These are phyloP conservation scores for Hyaena hyaena DNA, from an alignment of 2,113 vertebrate genomes.

Conservation along the genomic window DNA sequence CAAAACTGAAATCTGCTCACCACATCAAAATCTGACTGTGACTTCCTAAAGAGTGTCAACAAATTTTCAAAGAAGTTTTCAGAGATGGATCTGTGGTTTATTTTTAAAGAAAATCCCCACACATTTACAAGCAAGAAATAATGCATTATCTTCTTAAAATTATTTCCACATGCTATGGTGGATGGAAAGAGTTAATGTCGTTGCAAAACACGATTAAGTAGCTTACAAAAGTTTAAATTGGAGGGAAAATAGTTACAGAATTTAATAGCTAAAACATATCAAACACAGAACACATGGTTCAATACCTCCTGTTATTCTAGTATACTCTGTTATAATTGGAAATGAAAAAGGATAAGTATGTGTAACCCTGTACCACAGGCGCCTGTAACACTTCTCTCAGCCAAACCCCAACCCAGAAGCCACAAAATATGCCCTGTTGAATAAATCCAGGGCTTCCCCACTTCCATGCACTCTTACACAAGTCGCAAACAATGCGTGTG, in stretches of 20 bases:
- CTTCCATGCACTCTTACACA: conserved; percentile 35
- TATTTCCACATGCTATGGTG: not conserved
- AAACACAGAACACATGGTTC: not conserved
- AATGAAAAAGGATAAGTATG: conserved; percentile 21
- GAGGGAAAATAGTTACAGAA: not conserved
- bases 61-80: not conserved
- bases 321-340: conserved; percentile 51
- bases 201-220: not conserved
- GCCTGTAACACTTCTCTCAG: conserved; percentile 50
- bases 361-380: conserved; percentile 4
- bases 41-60: not conserved
- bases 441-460: conserved; percentile 46
- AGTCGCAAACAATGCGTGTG: conserved; percentile 55
- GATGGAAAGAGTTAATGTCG: not conserved
- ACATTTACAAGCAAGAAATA: conserved; percentile 4
- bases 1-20: conserved; percentile 28
- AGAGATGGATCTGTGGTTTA: not conserved
- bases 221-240: not conserved
- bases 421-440: conserved; percentile 39
- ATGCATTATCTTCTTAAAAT: not conserved
- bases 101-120: not conserved
- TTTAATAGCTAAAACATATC: conserved; percentile 17
- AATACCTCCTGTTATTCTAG: conserved; percentile 7
- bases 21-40: not conserved
- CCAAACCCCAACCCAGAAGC: conserved; percentile 58